These are phyloP conservation scores for Drosophila funebris DNA, from an alignment of 1,140 invertebrate species.

Conservation along the genomic window DNA sequence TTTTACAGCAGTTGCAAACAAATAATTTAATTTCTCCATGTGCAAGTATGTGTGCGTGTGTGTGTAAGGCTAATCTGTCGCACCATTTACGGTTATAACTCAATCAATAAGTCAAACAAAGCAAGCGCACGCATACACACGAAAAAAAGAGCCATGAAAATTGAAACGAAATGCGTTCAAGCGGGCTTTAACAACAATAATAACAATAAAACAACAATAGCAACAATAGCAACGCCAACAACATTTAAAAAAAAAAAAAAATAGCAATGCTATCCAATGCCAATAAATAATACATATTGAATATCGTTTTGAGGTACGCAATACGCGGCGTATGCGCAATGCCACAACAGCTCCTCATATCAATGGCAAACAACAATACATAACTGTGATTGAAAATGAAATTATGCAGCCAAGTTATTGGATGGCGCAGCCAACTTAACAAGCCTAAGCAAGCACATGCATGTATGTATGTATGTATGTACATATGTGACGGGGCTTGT, in stretches of 20 bases:
- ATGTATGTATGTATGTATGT: too few species aligned
- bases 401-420: not conserved
- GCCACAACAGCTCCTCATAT: slow-evolving; percentile 4
- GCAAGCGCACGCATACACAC: not conserved
- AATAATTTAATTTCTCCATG: not conserved
- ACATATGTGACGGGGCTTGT: too few species aligned
- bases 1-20: slow-evolving; percentile 12
- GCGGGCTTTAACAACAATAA: slow-evolving; percentile 11
- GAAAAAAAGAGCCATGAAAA: slow-evolving; percentile 40
- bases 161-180: slow-evolving; percentile 42
- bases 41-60: not conserved
- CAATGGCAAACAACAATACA: slow-evolving; percentile 9
- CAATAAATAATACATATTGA: slow-evolving; percentile 45
- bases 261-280: slow-evolving; percentile 31
- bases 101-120: slow-evolving; percentile 45
- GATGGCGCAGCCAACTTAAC: slow-evolving; percentile 4
- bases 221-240: slow-evolving; percentile 1
- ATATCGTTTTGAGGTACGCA: slow-evolving; percentile 11
- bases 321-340: slow-evolving; percentile 26
- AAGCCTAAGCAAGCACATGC: not conserved
- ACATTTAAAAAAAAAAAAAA: not conserved
- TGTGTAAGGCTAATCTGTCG: slow-evolving; percentile 15
- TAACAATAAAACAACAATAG: slow-evolving; percentile 4
- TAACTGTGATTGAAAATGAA: not conserved
- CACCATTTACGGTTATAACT: slow-evolving; percentile 52